Conservation (phyloP, 2,113 vertebrate species). For the Myrmophylax atrothorax region DNA sequence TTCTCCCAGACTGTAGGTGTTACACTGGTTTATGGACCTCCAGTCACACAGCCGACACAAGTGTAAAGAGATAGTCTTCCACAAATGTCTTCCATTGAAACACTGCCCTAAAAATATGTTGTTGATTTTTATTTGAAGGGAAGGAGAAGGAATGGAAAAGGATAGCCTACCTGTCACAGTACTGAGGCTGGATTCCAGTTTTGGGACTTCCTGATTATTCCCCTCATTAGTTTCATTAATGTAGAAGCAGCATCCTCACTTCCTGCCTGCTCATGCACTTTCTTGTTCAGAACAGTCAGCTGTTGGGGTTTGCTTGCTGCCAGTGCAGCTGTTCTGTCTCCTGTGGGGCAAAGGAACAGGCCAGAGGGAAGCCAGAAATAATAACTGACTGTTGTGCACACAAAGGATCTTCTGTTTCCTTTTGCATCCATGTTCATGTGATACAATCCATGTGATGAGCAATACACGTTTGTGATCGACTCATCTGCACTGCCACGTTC, state of each 20-base stretch:
- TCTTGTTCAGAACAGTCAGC: not conserved
- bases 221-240: not conserved
- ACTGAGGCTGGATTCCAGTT: not conserved
- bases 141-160: not conserved
- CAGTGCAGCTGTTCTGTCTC: slow-evolving; percentile 27
- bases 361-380: slow-evolving; percentile 18
- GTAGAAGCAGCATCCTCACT: not conserved
- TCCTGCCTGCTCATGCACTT: not conserved
- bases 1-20: not conserved
- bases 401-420: slow-evolving; percentile 12
- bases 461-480: rapidly evolving
- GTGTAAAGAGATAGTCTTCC: not conserved
- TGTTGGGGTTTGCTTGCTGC: not conserved
- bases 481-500: not conserved
- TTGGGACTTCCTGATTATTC: not conserved
- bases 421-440: not conserved
- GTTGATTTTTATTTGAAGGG: not conserved
- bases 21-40: not conserved
- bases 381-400: not conserved
- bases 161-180: not conserved
- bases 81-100: not conserved
- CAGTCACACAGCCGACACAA: not conserved
- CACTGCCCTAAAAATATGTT: not conserved
- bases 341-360: not conserved
- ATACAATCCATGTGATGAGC: not conserved